These are phyloP conservation scores for Zaprionus africanus DNA, from an alignment of 1,140 invertebrate genomes.

Conservation along the genomic window DNA sequence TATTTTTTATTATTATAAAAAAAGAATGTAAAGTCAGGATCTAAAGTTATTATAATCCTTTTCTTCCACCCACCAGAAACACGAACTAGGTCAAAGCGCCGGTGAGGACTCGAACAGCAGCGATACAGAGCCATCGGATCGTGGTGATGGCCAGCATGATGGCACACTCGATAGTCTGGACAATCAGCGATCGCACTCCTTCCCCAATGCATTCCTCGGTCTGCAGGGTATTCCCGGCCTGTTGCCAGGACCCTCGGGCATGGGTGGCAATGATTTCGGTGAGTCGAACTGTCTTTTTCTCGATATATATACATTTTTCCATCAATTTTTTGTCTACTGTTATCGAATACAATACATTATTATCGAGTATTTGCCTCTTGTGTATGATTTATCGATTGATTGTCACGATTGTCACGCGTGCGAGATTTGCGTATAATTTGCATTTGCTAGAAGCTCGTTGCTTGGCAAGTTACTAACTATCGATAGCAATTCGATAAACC, in stretches of 20 bases:
- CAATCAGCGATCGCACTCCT: constrained; percentile 87
- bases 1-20: no score
- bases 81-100: constrained; percentile 87
- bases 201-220: constrained; percentile 89
- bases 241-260: constrained; percentile 92
- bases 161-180: constrained; percentile 84
- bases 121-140: constrained; percentile 89
- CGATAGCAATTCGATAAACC: constrained; percentile 66
- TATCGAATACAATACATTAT: constrained; percentile 23
- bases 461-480: constrained; percentile 64
- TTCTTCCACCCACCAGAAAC: constrained; percentile 44
- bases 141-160: constrained; percentile 85
- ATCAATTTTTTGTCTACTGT: constrained; percentile 35
- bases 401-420: constrained; percentile 20
- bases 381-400: constrained; percentile 68
- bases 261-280: constrained; percentile 92
- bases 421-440: constrained; percentile 69
- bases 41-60: no score
- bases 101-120: constrained; percentile 90
- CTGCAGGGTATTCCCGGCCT: constrained; percentile 90
- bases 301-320: background rate
- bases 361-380: constrained; percentile 71
- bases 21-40: accelerated
- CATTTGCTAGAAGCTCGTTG: constrained; percentile 60
- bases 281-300: constrained; percentile 85